phyloP scores from a whole-genome alignment of 2,113 vertebrate species.

The Spea multiplicata region DNA sequence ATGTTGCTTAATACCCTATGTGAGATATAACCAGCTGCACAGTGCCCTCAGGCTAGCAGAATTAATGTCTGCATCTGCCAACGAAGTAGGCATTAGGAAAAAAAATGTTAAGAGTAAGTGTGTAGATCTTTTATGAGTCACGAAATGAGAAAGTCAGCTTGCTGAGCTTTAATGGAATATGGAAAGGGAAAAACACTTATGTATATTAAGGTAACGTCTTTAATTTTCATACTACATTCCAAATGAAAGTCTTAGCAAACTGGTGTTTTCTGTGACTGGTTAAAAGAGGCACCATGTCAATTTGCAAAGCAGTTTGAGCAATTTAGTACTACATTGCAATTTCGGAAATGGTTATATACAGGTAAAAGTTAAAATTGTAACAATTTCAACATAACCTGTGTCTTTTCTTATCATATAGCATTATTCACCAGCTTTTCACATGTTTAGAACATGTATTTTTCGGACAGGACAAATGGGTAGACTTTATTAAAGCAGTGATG shows the following conservation, averaged over 20 bases:
- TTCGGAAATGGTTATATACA: neutral
- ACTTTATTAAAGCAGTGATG: neutral
- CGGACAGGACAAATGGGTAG: neutral
- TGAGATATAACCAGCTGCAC: constrained; percentile 44
- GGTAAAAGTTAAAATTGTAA: neutral
- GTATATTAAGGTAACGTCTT: neutral
- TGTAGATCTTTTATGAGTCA: constrained; percentile 3
- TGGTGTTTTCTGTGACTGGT: neutral
- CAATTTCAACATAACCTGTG: neutral
- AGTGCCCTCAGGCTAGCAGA: constrained; percentile 10
- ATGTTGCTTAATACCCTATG: constrained; percentile 54
- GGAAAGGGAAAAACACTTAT: neutral
- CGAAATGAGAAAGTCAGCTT: neutral
- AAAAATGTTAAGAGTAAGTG: neutral
- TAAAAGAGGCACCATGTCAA: neutral
- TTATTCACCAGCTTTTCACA: neutral
- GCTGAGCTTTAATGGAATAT: neutral
- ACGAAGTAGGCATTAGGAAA: neutral
- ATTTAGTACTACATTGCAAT: neutral
- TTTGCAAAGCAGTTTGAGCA: neutral
- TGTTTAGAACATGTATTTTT: neutral
- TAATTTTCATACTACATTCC: neutral
- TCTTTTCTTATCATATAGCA: neutral
- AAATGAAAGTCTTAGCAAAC: neutral
- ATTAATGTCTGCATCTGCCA: constrained; percentile 13